phyloP scores from a whole-genome alignment of 2,113 vertebrate genomes.

The Archilochus colubris region DNA sequence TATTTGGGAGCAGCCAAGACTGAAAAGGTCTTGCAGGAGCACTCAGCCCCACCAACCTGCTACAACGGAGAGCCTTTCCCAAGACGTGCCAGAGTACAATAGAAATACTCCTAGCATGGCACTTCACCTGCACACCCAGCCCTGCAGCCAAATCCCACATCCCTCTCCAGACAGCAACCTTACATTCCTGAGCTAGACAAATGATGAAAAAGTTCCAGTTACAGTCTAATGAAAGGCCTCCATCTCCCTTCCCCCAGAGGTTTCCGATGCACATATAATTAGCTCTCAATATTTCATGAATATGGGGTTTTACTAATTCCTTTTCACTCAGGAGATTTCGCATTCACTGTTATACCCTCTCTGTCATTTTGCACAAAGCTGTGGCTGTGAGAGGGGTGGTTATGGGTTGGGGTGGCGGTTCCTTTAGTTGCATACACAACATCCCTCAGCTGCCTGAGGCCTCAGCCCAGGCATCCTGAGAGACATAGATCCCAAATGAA shows the following conservation, averaged over 20 bases:
- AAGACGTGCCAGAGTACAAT: slow-evolving; percentile 8
- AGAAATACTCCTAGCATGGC: slow-evolving; percentile 24
- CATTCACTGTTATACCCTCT: slow-evolving; percentile 21
- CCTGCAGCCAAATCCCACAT: slow-evolving; percentile 70
- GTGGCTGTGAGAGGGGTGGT: slow-evolving; percentile 12
- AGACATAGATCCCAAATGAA: slow-evolving; percentile 11
- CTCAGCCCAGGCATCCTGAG: slow-evolving; percentile 1
- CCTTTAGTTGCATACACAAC: neutral
- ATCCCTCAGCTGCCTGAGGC: neutral
- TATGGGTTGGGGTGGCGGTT: neutral
- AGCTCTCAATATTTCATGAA: slow-evolving; percentile 62
- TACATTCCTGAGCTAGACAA: slow-evolving; percentile 72
- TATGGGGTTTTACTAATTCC: slow-evolving; percentile 65
- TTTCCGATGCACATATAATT: slow-evolving; percentile 74
- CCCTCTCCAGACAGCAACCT: slow-evolving; percentile 65
- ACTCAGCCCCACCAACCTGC: fast-evolving
- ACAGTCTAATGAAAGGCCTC: slow-evolving; percentile 73
- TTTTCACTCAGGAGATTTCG: slow-evolving; percentile 66
- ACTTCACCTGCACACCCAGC: slow-evolving; percentile 68
- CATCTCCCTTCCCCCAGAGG: slow-evolving; percentile 68
- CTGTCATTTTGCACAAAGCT: slow-evolving; percentile 57
- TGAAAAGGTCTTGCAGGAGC: neutral
- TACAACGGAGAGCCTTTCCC: neutral
- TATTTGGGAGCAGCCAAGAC: neutral
- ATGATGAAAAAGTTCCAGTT: slow-evolving; percentile 72